Evolutionary conservation across 2,888 invertebrate species (phyloP), one percentile per base, ranked within the genome.

Genomic region (Adelphocoris suturalis): DNA sequence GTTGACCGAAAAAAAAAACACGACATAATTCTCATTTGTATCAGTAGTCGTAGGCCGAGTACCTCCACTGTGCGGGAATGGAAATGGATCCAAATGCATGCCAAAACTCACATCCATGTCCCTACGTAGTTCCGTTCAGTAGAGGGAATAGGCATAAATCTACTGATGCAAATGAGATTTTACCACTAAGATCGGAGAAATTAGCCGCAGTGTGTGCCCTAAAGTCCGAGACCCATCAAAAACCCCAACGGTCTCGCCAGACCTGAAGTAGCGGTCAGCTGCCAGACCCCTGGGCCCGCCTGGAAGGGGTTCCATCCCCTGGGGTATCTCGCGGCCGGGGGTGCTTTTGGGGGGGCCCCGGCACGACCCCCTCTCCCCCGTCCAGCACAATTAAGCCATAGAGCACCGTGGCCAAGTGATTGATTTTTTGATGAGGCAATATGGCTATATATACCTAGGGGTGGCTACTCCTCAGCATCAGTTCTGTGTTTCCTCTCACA

Each of bases 381-480:
- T 52, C 81, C 23, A 5, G 48, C 48, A 84, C 90, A 90, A 90
- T 90, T 90, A 90, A 90, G 82, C 89, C 90, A 90, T 88, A 90
- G 90, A 90, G 52, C 89, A 84, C 90, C 90, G 90, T 90, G 78
- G 90, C 86, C 89, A 90, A 90, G 88, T 90, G 90, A 90, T 90
- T 90, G 90, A 90, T 90, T 90, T 90, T 90, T 90, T 90, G 90
- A 90, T 90, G 90, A 87, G 86, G 90, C 90, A 90, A 90, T 88
- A 86, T 76, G 75, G 76, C 89, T 90, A 90, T 90, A 90, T 90
- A 90, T 90, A 90, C 80, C 84, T 23, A 82, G 84, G 87, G 86
- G 76, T 28, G 76, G 57, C 47, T 48, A 23, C 47, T 52, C 27
- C 48, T 75, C 84, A 90, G 90, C 85, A 90, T 90, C 90, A 90